phyloP scores from a whole-genome alignment of 2,888 invertebrate species.

The Napeogenes inachia region DNA sequence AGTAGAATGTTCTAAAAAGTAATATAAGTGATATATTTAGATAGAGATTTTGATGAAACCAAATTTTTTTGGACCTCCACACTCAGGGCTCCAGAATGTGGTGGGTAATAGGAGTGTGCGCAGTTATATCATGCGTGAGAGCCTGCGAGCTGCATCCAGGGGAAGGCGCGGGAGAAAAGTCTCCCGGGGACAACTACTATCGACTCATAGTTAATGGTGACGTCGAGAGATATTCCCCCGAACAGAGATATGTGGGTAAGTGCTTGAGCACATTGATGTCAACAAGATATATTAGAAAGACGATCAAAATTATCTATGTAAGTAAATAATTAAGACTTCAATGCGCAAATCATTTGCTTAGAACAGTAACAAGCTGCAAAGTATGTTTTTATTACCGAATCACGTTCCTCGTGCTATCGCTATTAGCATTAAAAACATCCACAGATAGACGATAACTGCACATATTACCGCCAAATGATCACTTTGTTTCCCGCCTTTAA shows the following conservation, averaged over 20 bases:
- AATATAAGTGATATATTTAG: too few relatives aligned
- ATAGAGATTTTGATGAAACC: not conserved
- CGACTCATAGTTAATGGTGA: slow-evolving; percentile 87
- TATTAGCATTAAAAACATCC: slow-evolving; percentile 12
- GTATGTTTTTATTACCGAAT: not conserved
- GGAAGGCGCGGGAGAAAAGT: slow-evolving; percentile 57
- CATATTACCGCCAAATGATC: not conserved
- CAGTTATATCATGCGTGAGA: slow-evolving; percentile 33
- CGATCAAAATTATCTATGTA: not conserved
- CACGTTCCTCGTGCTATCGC: slow-evolving; percentile 1
- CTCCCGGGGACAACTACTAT: slow-evolving; percentile 92
- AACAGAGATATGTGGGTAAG: slow-evolving; percentile 87
- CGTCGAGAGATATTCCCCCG: slow-evolving; percentile 88
- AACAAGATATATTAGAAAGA: not conserved
- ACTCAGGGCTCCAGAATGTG: slow-evolving; percentile 6
- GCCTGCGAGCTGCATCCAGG: slow-evolving; percentile 67
- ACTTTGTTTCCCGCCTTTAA: slow-evolving; percentile 7
- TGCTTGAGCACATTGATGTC: not conserved
- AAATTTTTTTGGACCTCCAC: not conserved
- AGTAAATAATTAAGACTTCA: not conserved
- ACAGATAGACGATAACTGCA: slow-evolving; percentile 9
- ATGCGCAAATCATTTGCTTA: not conserved
- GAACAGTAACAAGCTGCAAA: not conserved
- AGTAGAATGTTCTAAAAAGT: too few relatives aligned
- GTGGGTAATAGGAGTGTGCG: slow-evolving; percentile 24